Evolutionary conservation across 2,888 invertebrate species (phyloP).

Genomic region (Nemoura dubitans): DNA sequence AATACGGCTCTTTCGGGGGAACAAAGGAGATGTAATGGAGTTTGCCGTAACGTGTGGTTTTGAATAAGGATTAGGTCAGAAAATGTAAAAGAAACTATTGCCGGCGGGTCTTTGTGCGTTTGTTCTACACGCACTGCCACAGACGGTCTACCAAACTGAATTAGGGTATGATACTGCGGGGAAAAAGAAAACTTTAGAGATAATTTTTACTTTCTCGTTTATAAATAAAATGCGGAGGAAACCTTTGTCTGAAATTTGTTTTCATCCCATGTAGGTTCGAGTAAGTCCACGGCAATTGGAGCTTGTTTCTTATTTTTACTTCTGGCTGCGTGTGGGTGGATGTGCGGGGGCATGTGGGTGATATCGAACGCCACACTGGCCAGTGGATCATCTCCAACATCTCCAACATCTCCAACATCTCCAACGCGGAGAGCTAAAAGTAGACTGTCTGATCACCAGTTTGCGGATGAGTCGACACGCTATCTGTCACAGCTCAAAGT

Average conservation of each 20-base stretch:
- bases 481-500: too few species aligned
- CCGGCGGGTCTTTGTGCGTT: not conserved
- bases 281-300: not conserved
- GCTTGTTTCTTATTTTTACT: not conserved
- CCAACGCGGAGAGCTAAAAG: not conserved
- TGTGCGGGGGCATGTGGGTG: not conserved
- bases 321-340: not conserved
- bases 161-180: not conserved
- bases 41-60: not conserved
- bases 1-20: not conserved
- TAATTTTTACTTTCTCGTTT: not conserved
- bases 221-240: not conserved
- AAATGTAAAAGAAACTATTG: not conserved
- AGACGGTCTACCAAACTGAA: not conserved
- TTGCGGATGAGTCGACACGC: not conserved
- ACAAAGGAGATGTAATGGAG: conserved; percentile 26
- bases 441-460: not conserved
- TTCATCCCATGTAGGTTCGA: not conserved
- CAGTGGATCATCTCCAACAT: not conserved
- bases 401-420: too few species aligned
- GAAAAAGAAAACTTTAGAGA: not conserved
- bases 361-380: not conserved
- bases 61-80: not conserved
- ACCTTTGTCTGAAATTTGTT: not conserved
- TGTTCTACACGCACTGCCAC: not conserved